phyloP scores from a whole-genome alignment of 2,113 vertebrate species.

The Psilopsiagon aurifrons region DNA sequence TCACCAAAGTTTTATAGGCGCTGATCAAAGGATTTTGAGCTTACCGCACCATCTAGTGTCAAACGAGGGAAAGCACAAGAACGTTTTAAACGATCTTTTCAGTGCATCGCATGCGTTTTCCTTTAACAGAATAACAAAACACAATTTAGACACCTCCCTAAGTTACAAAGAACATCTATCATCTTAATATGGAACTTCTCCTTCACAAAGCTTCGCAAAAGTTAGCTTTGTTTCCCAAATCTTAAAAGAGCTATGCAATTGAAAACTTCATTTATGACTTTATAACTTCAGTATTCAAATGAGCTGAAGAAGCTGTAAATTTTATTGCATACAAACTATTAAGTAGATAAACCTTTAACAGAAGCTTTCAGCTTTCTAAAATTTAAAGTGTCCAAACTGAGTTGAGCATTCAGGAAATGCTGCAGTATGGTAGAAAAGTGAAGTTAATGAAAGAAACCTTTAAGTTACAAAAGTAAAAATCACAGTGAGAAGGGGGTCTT shows the following conservation, averaged over 20 bases:
- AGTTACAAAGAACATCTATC: background rate
- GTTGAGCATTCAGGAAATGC: background rate
- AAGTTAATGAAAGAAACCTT: background rate
- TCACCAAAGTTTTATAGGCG: background rate
- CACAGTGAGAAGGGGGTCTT: background rate
- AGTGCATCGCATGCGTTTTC: background rate
- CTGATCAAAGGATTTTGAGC: background rate
- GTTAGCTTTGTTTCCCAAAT: background rate
- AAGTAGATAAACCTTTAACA: background rate
- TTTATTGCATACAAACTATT: background rate
- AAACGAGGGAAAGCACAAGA: background rate
- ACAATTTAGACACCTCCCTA: background rate
- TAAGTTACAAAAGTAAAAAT: background rate
- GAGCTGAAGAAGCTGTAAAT: background rate
- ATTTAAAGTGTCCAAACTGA: background rate
- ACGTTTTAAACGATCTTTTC: background rate
- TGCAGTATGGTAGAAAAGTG: background rate
- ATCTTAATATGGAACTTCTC: background rate
- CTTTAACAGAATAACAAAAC: background rate
- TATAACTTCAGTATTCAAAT: background rate
- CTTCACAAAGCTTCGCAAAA: background rate
- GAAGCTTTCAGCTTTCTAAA: background rate
- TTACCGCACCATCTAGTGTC: constrained; percentile 74
- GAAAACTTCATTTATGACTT: background rate
- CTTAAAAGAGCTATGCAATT: background rate